Percentiles rank a stretch among this genome's conserved stretches.
These are phyloP conservation scores for Amyelois transitella DNA, from an alignment of 1,140 invertebrate species.

Conservation along the genomic window DNA sequence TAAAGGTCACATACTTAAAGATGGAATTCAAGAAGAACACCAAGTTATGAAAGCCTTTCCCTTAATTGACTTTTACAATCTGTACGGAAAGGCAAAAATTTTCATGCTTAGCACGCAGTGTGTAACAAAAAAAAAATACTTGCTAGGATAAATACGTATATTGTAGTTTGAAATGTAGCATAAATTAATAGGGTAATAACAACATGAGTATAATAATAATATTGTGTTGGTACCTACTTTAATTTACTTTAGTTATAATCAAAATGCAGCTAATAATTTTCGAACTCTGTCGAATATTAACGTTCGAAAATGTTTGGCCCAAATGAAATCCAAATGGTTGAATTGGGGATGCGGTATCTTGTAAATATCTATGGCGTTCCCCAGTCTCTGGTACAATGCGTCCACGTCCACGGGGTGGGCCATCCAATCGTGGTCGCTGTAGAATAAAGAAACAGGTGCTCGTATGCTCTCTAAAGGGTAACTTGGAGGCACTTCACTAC, in stretches of 20 bases:
- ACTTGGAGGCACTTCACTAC: conserved; percentile 74
- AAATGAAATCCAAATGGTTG: conserved; percentile 77
- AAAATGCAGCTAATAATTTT: conserved; percentile 24
- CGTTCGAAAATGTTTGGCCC: conserved; percentile 67
- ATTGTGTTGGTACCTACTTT: not conserved
- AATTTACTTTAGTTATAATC: not conserved
- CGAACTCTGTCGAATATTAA: conserved; percentile 60
- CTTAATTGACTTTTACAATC: no score
- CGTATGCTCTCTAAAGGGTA: conserved; percentile 77
- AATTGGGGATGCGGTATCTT: conserved; percentile 57
- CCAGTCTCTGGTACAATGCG: conserved; percentile 51
- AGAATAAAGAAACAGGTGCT: conserved; percentile 79
- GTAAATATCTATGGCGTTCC: conserved; percentile 61
- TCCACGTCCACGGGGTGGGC: conserved; percentile 70
- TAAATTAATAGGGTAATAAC: no score
- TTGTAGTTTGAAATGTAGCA: no score
- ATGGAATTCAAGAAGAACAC: no score
- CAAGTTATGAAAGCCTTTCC: no score
- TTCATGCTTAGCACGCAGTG: no score
- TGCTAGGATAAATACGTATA: no score
- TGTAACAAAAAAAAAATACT: no score
- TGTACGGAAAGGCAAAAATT: no score
- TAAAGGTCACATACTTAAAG: no score
- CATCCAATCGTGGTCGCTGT: conserved; percentile 78
- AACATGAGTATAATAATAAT: not conserved